phyloP scores from a whole-genome alignment of 2,113 vertebrate species.

The Genyomyrus donnyi region DNA sequence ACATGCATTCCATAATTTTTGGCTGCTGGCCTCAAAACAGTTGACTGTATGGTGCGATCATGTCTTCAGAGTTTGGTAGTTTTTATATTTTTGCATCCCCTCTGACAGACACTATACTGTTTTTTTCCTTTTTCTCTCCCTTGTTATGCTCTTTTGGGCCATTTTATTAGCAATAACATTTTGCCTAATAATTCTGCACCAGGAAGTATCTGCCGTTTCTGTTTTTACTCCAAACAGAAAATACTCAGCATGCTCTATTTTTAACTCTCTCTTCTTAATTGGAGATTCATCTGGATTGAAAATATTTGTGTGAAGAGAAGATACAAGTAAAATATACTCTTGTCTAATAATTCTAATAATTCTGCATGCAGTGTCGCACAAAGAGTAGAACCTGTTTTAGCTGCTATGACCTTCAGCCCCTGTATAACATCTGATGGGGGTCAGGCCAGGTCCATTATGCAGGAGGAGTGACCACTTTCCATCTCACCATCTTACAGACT shows the following conservation, averaged over 20 bases:
- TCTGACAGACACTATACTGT: neutral
- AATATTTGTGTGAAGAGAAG: neutral
- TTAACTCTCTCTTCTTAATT: neutral
- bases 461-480: neutral
- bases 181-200: neutral
- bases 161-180: neutral
- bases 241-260: neutral
- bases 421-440: neutral
- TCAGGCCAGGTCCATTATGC: neutral
- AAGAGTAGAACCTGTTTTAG: neutral
- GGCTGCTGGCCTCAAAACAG: too few relatives aligned
- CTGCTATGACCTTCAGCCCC: neutral
- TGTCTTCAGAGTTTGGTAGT: too few relatives aligned
- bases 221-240: neutral
- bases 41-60: too few relatives aligned
- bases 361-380: neutral
- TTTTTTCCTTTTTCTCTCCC: neutral
- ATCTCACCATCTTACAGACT: neutral
- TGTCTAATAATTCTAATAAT: neutral
- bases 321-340: neutral
- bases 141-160: neutral
- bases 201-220: neutral
- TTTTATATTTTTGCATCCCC: neutral
- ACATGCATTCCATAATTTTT: neutral
- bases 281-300: neutral